These are phyloP conservation scores for Asbolus verrucosus DNA, from an alignment of 1,140 invertebrate species.

Conservation along the genomic window DNA sequence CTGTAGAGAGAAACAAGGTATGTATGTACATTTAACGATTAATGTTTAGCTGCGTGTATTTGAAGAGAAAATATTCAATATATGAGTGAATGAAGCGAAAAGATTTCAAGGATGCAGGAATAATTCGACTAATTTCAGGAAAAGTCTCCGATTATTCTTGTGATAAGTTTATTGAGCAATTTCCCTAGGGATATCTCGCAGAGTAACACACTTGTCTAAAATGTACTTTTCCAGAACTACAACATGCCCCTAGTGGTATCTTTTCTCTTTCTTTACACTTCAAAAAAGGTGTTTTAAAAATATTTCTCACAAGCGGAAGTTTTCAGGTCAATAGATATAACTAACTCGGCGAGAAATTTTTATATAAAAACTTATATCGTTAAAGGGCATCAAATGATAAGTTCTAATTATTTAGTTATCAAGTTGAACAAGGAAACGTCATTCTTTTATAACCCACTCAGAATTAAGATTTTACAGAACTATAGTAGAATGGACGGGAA, in stretches of 20 bases:
- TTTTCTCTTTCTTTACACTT: too few species aligned
- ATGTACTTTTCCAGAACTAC: too few species aligned
- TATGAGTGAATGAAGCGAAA: not conserved
- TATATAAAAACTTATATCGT: conserved; percentile 12
- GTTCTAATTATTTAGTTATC: conserved; percentile 28
- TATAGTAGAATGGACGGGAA: not conserved
- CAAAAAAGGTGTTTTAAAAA: too few species aligned
- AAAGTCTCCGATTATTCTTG: too few species aligned
- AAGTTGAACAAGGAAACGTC: not conserved
- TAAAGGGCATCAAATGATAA: not conserved
- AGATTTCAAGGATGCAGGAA: too few species aligned
- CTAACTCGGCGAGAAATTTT: not conserved
- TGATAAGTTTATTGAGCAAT: too few species aligned
- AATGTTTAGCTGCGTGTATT: conserved; percentile 10
- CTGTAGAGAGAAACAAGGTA: not conserved
- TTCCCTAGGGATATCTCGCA: too few species aligned
- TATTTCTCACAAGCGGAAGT: too few species aligned
- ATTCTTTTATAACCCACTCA: not conserved
- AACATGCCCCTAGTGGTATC: too few species aligned
- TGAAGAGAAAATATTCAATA: conserved; percentile 19
- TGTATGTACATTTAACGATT: conserved; percentile 14
- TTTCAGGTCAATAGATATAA: conserved; percentile 5
- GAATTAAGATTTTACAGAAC: conserved; percentile 33
- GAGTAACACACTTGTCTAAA: too few species aligned
- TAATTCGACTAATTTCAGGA: too few species aligned